Base-by-base conservation (phyloP, 2,888 invertebrate genomes). In the Caenorhabditis zanzibari region DNA sequence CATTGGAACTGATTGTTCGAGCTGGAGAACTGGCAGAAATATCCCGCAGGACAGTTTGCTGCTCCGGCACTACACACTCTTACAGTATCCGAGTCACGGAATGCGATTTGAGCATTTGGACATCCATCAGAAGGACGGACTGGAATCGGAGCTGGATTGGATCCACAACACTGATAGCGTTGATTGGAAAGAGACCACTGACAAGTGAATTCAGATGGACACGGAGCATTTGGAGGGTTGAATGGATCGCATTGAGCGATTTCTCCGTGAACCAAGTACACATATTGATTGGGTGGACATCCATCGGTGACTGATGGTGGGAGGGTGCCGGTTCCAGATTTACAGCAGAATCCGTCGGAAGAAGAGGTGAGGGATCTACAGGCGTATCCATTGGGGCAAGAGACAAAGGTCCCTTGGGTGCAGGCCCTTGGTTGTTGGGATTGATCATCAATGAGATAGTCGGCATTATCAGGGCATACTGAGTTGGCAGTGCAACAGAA, bases 181-280 rank as follows among this genome's bases (percentile, higher is more conserved):
- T 86, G 85, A 69, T 87, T 88, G 6, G 81, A 75, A 10, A 75
- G 80, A 2, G 86, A 87, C 88, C 88, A 88, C 69, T 88, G 88
- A 38, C 88, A 88, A 14, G 87, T 88, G 74, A 83, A 87, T n/a
- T 81, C 85, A 16, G 49, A 59, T 12, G 89, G 89, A 79, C 91
- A 91, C 16, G 90, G 90, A 22, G 90, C 89, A 79, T 91, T 91
- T 16, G 89, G 88, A 14, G 91, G 90, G 61, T 90, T 90, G 88
- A 91, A 88, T n/a, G 88, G 88, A 59, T 88, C 86, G 74, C 88
- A 88, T 56, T 84, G 82, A 10, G 82, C 86, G 19, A 85, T 85
- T 63, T 87, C 87, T 19, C 86, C 85, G 16, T 79, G 77, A 4
- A 82, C 82, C 26, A 82, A 54, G 38, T 87, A 84, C 24, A 87